Evolutionary conservation across 2,113 vertebrate genomes (phyloP).

Genomic region (Thymallus thymallus): DNA sequence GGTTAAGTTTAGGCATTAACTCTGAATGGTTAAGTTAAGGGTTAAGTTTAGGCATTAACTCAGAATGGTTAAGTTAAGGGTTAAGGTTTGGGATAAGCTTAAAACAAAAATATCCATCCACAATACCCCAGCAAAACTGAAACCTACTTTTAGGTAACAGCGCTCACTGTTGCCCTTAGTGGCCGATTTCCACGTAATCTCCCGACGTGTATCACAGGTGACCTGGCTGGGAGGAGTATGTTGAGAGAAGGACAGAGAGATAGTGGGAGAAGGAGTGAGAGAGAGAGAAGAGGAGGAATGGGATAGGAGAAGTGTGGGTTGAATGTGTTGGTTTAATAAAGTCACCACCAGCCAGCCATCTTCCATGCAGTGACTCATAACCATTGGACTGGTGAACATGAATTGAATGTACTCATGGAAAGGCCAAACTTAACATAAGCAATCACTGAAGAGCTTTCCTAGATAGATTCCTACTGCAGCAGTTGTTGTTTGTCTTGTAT

Average conservation of each 20-base stretch:
- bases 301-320: conserved; percentile 10
- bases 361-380: not conserved
- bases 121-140: too few relatives aligned
- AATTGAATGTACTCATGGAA: not conserved
- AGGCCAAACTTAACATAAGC: not conserved
- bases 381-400: conserved; percentile 11
- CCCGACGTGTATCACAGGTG: not conserved
- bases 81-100: too few relatives aligned
- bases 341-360: not conserved
- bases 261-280: not conserved
- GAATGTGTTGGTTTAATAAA: not conserved
- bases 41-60: too few relatives aligned
- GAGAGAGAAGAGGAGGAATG: not conserved
- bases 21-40: too few relatives aligned
- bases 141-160: rapidly evolving
- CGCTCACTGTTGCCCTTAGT: too few relatives aligned
- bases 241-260: not conserved
- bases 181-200: too few relatives aligned
- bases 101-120: too few relatives aligned
- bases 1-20: too few relatives aligned
- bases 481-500: not conserved
- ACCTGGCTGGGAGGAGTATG: not conserved
- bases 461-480: not conserved
- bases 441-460: not conserved
- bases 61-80: too few relatives aligned